phyloP scores from a whole-genome alignment of 37 sponge, comb jelly and placozoan species.

The Bolinopsis microptera region DNA sequence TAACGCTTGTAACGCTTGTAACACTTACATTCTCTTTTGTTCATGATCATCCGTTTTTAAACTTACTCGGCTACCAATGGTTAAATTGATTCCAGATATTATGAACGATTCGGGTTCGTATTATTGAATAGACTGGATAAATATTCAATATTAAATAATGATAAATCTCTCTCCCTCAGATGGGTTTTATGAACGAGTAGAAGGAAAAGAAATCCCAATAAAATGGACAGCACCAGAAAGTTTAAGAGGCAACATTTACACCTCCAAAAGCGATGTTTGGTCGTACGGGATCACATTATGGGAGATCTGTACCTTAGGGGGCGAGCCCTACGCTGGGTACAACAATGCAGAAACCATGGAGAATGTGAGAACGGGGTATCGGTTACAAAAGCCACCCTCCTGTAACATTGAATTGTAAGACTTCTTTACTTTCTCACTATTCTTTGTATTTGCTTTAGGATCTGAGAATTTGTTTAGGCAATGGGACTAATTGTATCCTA shows the following conservation, averaged over 20 bases:
- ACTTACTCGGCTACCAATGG: too few species aligned
- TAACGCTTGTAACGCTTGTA: background rate
- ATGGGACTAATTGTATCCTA: too few species aligned
- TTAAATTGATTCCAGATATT: too few species aligned
- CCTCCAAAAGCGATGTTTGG: conserved; percentile 47
- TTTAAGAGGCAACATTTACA: background rate
- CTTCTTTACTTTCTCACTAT: background rate
- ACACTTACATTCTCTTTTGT: too few species aligned
- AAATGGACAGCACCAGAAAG: conserved; percentile 58
- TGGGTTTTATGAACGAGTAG: background rate
- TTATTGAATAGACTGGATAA: too few species aligned
- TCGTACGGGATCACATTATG: conserved; percentile 23
- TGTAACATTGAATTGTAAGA: background rate
- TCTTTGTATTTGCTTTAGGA: background rate
- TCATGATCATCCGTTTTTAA: too few species aligned
- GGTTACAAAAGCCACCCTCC: conserved; percentile 17
- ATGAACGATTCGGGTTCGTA: too few species aligned
- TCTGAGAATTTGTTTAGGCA: background rate
- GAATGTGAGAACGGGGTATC: background rate
- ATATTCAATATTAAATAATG: too few species aligned
- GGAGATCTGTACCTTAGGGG: conserved; percentile 54
- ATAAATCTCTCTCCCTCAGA: too few species aligned
- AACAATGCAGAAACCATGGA: background rate
- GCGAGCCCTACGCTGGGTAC: conserved; percentile 3
- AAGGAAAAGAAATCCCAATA: conserved; percentile 46